These are phyloP conservation scores for Raja brachyura DNA, from an alignment of 2,113 vertebrate species.

Conservation along the genomic window DNA sequence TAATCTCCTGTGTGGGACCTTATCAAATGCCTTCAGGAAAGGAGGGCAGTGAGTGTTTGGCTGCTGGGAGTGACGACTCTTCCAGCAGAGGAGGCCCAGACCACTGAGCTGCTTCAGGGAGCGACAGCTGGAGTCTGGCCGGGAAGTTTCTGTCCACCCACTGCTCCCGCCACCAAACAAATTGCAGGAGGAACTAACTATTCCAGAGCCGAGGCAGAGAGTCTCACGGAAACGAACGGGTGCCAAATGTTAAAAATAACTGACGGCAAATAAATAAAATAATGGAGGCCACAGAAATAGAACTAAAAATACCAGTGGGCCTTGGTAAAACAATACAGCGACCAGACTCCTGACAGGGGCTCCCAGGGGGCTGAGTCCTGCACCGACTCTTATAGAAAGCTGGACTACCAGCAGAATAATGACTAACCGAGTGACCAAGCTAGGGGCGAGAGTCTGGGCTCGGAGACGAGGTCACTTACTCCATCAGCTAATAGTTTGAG, in stretches of 20 bases:
- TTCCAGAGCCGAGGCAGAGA: not conserved
- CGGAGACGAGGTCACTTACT: not conserved
- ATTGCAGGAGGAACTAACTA: not conserved
- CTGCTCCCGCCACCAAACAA: not conserved
- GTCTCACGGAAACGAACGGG: not conserved
- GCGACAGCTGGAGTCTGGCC: not conserved
- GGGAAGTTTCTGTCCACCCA: not conserved
- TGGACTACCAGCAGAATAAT: not conserved
- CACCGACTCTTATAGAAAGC: not conserved
- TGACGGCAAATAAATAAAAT: not conserved
- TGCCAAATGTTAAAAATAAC: slow-evolving; percentile 30
- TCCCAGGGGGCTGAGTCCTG: no score
- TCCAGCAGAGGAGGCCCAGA: not conserved
- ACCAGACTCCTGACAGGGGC: not conserved
- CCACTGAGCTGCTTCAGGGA: not conserved
- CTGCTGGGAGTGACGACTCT: no score
- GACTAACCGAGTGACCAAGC: no score
- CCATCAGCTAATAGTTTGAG: not conserved
- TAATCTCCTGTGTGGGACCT: no score
- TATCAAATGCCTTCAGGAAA: no score
- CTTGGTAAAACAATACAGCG: not conserved
- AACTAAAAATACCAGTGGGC: not conserved
- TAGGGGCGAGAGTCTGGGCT: not conserved
- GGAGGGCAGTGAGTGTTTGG: no score
- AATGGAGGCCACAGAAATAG: not conserved